phyloP scores from a whole-genome alignment of 35 echinoderm and acorn worm genomes.

The Acanthaster planci region DNA sequence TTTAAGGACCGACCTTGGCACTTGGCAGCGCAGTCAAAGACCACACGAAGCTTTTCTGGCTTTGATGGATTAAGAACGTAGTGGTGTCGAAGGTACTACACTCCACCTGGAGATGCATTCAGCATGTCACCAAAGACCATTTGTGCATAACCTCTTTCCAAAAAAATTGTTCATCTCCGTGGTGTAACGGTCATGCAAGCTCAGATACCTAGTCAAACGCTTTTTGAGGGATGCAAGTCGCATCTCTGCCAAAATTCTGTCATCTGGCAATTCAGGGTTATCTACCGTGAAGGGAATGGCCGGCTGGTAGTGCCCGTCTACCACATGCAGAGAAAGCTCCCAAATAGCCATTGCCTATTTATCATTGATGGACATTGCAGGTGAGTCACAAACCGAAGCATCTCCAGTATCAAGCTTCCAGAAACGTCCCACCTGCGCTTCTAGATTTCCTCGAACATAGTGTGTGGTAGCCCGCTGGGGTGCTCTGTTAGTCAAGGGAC shows the following conservation, averaged over 20 bases:
- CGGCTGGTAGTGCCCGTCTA: constrained; percentile 37
- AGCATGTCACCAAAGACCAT: too few species aligned
- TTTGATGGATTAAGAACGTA: too few species aligned
- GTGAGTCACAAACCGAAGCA: neutral
- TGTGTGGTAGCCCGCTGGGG: neutral
- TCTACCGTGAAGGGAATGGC: constrained; percentile 18
- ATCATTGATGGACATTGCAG: constrained; percentile 8
- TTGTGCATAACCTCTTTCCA: too few species aligned
- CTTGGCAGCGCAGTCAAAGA: too few species aligned
- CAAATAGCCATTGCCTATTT: neutral
- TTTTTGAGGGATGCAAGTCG: too few species aligned
- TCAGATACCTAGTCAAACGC: too few species aligned
- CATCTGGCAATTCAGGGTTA: constrained; percentile 16
- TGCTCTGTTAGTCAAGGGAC: neutral
- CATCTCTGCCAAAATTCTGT: constrained; percentile 19
- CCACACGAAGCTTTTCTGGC: too few species aligned
- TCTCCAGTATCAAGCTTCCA: constrained; percentile 6
- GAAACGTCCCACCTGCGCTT: constrained; percentile 14
- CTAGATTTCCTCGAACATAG: neutral
- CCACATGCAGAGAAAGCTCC: neutral
- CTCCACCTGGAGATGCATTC: too few species aligned
- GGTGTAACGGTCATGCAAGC: too few species aligned
- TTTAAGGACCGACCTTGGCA: too few species aligned
- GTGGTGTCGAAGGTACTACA: too few species aligned
- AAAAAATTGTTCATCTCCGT: too few species aligned